These are phyloP conservation scores for Clanis bilineata DNA, from an alignment of 2,888 invertebrate species.

Conservation along the genomic window DNA sequence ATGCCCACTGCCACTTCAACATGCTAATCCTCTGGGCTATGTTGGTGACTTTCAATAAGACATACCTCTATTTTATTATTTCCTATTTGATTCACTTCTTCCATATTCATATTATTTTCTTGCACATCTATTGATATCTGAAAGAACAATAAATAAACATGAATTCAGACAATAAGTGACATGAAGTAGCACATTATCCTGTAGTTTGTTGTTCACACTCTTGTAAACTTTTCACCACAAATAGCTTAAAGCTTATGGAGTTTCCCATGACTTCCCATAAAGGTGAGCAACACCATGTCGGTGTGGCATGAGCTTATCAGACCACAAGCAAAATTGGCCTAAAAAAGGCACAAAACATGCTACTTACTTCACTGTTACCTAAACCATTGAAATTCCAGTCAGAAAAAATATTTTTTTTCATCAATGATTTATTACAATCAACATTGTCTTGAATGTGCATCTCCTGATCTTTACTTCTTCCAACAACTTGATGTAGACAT, in stretches of 20 bases:
- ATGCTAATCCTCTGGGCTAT: too few species aligned
- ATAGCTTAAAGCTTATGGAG: too few species aligned
- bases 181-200: too few species aligned
- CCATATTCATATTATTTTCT: neutral
- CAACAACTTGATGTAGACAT: constrained; percentile 15
- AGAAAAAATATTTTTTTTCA: neutral
- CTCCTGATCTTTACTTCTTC: neutral
- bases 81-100: neutral
- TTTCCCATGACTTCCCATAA: too few species aligned
- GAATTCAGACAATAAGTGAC: too few species aligned
- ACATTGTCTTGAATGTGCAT: neutral
- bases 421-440: neutral
- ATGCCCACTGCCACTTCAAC: too few species aligned
- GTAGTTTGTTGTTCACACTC: too few species aligned
- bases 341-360: neutral
- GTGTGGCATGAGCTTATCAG: too few species aligned
- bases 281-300: too few species aligned
- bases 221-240: too few species aligned
- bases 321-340: too few species aligned
- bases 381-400: neutral
- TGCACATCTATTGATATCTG: constrained; percentile 21
- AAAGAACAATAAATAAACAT: constrained; percentile 10
- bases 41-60: too few species aligned
- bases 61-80: neutral
- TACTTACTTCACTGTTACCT: neutral